Conservation (phyloP, 1,140 invertebrate species). For the Brachionus rubens region DNA sequence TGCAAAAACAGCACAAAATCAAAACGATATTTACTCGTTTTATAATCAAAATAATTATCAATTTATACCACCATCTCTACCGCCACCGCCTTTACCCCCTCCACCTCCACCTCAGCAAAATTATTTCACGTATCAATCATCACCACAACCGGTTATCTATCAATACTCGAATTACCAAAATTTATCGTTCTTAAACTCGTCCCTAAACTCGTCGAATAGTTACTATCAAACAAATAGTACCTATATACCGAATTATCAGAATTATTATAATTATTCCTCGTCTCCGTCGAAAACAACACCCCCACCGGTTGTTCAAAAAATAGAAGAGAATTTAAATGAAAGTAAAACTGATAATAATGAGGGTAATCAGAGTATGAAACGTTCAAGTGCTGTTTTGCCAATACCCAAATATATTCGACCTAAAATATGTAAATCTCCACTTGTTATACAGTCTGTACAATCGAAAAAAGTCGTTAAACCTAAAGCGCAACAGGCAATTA, state of each 20-base stretch:
- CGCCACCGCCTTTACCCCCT: not conserved
- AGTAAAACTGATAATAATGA: not conserved
- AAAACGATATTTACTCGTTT: constrained; percentile 6
- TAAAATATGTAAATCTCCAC: constrained; percentile 21
- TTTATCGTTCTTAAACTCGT: not conserved
- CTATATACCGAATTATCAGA: constrained; percentile 11
- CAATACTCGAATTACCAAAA: constrained; percentile 10
- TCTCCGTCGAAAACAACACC: not conserved
- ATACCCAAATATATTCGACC: constrained; percentile 16
- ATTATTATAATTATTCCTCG: not conserved
- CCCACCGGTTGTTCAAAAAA: not conserved
- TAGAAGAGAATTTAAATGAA: not conserved
- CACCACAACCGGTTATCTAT: not conserved
- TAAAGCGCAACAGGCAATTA: not conserved
- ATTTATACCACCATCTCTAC: not conserved
- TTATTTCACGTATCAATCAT: not conserved
- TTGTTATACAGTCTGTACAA: constrained; percentile 3
- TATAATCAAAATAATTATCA: not conserved
- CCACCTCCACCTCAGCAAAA: not conserved
- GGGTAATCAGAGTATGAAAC: not conserved
- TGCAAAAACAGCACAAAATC: not conserved
- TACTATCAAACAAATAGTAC: constrained; percentile 19
- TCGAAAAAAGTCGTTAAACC: constrained; percentile 23
- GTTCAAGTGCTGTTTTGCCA: constrained; percentile 3
- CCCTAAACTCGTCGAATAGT: not conserved